phyloP scores from a whole-genome alignment of 2,797 vertebrate genomes.

The Sardinella longiceps region DNA sequence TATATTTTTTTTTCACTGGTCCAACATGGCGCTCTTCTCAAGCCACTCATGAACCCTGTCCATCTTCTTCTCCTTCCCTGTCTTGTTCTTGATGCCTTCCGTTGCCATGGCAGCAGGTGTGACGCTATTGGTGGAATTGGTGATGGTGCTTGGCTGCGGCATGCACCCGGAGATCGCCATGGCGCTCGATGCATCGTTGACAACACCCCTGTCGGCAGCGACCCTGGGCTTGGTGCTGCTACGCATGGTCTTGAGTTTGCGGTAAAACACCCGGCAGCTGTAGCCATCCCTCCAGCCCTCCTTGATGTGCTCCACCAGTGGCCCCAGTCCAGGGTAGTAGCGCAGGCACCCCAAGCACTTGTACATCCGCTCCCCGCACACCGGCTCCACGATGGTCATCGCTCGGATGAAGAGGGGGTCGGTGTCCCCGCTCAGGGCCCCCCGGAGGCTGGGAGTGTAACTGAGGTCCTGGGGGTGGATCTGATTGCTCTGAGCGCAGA shows the following conservation, averaged over 20 bases:
- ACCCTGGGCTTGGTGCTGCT: background rate
- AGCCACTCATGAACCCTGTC: constrained; percentile 47
- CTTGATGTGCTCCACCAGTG: constrained; percentile 38
- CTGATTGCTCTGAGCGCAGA: background rate
- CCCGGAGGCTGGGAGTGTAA: background rate
- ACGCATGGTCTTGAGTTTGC: constrained; percentile 41
- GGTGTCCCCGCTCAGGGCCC: background rate
- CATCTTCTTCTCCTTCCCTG: constrained; percentile 36
- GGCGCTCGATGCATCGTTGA: too few relatives aligned
- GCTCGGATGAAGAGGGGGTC: constrained; percentile 47
- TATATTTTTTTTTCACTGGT: background rate
- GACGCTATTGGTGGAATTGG: background rate
- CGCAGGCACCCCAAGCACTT: constrained; percentile 45
- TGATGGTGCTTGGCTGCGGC: background rate
- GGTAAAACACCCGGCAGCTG: constrained; percentile 44
- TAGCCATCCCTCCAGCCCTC: constrained; percentile 44
- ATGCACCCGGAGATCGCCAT: background rate
- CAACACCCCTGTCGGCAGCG: too few relatives aligned
- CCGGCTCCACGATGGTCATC: constrained; percentile 26
- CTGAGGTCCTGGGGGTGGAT: background rate
- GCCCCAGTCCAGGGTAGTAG: constrained; percentile 33
- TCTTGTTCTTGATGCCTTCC: background rate
- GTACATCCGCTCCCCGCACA: constrained; percentile 48
- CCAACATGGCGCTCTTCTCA: constrained; percentile 33
- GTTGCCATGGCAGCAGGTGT: background rate